Percentiles rank a stretch among this genome's conserved stretches.
phyloP scores from a whole-genome alignment of 2,797 vertebrate genomes.

The Chiloscyllium punctatum region DNA sequence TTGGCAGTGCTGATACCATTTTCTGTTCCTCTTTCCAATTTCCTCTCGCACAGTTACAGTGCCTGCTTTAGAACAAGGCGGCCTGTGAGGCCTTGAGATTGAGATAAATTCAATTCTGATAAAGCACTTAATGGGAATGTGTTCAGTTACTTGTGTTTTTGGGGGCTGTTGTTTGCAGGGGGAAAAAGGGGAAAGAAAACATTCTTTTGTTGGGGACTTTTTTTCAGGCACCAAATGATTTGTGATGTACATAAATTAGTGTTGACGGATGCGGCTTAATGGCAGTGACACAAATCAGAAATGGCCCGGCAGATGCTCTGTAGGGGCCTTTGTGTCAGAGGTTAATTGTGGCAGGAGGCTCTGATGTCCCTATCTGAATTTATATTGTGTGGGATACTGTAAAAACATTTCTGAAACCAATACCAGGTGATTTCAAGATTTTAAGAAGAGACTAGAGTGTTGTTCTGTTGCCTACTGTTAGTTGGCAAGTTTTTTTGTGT shows the following conservation, averaged over 20 bases:
- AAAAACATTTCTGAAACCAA: neutral
- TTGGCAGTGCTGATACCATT: neutral
- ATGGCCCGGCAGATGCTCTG: neutral
- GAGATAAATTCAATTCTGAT: neutral
- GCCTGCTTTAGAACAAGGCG: neutral
- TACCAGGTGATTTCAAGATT: neutral
- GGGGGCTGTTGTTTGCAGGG: too few relatives aligned
- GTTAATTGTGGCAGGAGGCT: slow-evolving; percentile 26
- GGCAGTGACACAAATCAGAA: slow-evolving; percentile 11
- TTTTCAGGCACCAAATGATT: neutral
- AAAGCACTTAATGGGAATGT: neutral
- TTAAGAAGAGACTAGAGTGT: neutral
- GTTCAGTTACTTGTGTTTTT: neutral
- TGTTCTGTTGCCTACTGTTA: neutral
- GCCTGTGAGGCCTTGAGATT: neutral
- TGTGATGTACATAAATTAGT: neutral
- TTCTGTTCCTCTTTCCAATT: slow-evolving; percentile 12
- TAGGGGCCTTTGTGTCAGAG: neutral
- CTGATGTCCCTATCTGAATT: neutral
- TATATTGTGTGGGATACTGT: neutral
- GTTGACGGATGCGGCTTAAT: slow-evolving; percentile 30
- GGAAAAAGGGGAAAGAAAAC: neutral
- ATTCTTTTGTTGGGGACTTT: neutral
- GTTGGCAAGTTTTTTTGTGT: neutral
- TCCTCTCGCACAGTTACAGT: neutral